phyloP scores from a whole-genome alignment of 2,888 invertebrate species.

The Argyra leucocephala region DNA sequence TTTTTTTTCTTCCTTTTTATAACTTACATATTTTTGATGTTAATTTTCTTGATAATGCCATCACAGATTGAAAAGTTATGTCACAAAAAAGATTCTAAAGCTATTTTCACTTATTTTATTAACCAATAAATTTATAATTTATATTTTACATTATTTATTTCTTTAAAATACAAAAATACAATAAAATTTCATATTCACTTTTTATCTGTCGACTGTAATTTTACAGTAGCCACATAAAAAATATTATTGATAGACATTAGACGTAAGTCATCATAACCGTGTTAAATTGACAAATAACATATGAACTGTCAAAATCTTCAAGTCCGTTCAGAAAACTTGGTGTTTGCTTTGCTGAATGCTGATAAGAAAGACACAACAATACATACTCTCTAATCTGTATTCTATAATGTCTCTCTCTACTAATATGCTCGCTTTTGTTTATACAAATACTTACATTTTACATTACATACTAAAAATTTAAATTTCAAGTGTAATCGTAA shows the following conservation, averaged over 20 bases:
- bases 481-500: too few species aligned
- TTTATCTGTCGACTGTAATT: neutral
- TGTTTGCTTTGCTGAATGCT: too few species aligned
- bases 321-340: too few species aligned
- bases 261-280: neutral
- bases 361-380: too few species aligned
- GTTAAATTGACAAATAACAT: too few species aligned
- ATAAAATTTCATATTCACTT: neutral
- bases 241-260: neutral
- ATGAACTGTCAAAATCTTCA: too few species aligned
- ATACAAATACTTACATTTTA: too few species aligned
- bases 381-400: too few species aligned
- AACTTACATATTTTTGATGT: conserved; percentile 44
- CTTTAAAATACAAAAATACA: neutral
- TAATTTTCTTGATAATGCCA: conserved; percentile 43
- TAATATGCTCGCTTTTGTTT: too few species aligned
- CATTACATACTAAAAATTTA: too few species aligned
- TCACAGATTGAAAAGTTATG: conserved; percentile 23
- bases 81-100: neutral
- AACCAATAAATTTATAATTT: neutral
- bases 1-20: conserved; percentile 16
- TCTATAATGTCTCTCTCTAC: too few species aligned
- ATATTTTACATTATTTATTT: neutral
- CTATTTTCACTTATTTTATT: neutral
- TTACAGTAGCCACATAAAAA: neutral